These are phyloP conservation scores for Heteronetta atricapilla DNA, from an alignment of 2,113 vertebrate species.

Conservation along the genomic window DNA sequence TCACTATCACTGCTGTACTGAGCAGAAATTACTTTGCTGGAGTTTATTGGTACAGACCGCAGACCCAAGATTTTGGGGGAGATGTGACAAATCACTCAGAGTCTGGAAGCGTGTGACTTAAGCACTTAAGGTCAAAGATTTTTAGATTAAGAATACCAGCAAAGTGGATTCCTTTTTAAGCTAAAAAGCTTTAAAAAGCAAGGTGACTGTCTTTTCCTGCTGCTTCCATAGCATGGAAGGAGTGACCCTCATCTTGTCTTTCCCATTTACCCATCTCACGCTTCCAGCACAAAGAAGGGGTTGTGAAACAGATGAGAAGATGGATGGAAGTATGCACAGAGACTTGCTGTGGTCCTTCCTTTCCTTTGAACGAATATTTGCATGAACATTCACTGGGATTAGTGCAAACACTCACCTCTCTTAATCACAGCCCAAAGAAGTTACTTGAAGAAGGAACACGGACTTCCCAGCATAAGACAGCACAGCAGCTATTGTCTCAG, in stretches of 20 bases:
- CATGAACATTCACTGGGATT: background rate
- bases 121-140: background rate
- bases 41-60: background rate
- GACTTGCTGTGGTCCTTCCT: background rate
- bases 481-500: background rate
- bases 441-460: accelerated
- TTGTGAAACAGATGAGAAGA: background rate
- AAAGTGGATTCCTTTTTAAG: background rate
- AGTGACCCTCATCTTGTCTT: background rate
- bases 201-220: background rate
- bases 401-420: background rate
- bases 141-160: background rate
- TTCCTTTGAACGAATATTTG: background rate
- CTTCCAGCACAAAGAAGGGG: background rate
- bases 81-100: background rate
- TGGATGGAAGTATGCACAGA: background rate
- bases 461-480: background rate
- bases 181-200: background rate
- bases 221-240: background rate
- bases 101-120: background rate
- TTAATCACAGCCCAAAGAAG: background rate
- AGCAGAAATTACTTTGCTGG: background rate
- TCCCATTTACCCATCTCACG: background rate
- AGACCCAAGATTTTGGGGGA: accelerated
- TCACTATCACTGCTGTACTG: background rate